Evolutionary conservation across 2,113 vertebrate genomes (phyloP), one percentile per base, ranked within the genome.

Genomic region (Motacilla tschutschensis): DNA sequence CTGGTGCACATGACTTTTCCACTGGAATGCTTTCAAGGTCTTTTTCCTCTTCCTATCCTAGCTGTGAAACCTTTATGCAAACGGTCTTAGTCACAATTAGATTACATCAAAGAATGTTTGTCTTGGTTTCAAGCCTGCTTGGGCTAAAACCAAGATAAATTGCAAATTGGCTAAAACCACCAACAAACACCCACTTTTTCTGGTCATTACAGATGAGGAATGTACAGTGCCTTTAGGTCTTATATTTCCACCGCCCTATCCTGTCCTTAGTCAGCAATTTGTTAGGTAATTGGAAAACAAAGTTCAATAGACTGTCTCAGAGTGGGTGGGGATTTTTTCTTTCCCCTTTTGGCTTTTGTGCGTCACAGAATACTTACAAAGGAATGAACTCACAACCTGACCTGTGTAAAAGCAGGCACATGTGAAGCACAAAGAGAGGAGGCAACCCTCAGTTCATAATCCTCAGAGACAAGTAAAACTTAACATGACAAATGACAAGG

Each of bases 101-200:
- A 93, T 92, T 53, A 93, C 96, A 96, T 96, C 97, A 96, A 93
- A 96, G 95, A 63, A 78, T 97, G 92, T 97, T 97, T 97, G 91
- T 97, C 94, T 96, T 97, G 95, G 97, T 96, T 85, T 83, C 74
- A 66, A 91, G 96, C 97, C 96, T 92, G 80, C 90, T 96, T 97
- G 96, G 96, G 95, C 87, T 87, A 79, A 91, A 96, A 95, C 95
- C 96, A 97, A 96, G 95, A 96, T 92, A 95, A 97, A 96, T 73
- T 84, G 89, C 88, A 91, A 92, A 86, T 81, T 93, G 94, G 93
- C 95, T 83, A 58, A 79, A 73, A 51, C 69, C 43, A 78, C 87
- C 79, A 81, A 86, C 79, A 94, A 92, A 91, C 94, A 94, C 53
- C 50, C 87, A 79, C 46, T 59, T 82, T 84, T 89, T 79, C 51